Evolutionary conservation across 2,888 invertebrate species (phyloP), one percentile per base, ranked within the genome.

Genomic region (Mystacides longicornis): DNA sequence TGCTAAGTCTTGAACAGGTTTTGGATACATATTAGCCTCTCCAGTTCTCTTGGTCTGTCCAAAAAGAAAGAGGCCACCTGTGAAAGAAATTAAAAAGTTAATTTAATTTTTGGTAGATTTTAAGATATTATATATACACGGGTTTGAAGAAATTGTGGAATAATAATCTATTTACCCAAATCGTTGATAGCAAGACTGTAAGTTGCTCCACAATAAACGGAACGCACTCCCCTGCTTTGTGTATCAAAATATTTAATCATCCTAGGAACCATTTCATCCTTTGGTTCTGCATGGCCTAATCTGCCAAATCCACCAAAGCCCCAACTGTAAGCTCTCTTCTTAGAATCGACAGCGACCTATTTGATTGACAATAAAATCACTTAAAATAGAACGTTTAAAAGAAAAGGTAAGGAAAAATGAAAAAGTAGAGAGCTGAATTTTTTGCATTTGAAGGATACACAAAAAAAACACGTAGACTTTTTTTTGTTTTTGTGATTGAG

Each of bases 21-120:
- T 95, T 0, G 95, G 95, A 68, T 95, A 95, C 95, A 95, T 95
- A 65, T 93, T 93, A 2, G 95, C 95, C 69, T 96, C 96, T 0
- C 94, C 95, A 0, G 91, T 89, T 56, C 92, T 85, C 68, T 94
- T 95, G 0, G 89, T 90, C 68, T 93, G 93, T 0, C 96, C 96
- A 71, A 94, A 95, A 70, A 95, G 72, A 71, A 84, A 92, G 50
- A 88, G 72, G 2, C 80, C 81, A 42, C 87, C 84, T 56, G 23
- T 16, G 18, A 16, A 18, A 43, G 14, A 31, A 31, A 9, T 31
- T 31, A 31, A 31, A 31, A 31, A 31, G 14, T 9, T 31, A 31
- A 31, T 9, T n/a, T n/a, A n/a, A n/a, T n/a, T n/a, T n/a, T n/a
- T n/a, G n/a, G n/a, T n/a, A n/a, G n/a, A n/a, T n/a, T n/a, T n/a